Conservation (phyloP, 2,113 vertebrate species). For the Gobio gobio region DNA sequence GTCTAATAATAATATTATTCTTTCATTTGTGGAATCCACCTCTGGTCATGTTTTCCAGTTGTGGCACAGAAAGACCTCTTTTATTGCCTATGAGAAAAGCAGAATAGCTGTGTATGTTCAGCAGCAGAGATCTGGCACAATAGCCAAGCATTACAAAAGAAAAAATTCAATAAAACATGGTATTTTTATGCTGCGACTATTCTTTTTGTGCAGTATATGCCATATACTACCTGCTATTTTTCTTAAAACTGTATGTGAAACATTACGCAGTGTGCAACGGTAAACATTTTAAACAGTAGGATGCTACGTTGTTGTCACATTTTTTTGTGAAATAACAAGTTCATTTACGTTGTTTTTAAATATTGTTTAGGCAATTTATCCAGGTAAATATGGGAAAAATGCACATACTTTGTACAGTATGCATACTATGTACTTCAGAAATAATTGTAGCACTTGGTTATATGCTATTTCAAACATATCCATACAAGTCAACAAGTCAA, state of each 20-base stretch:
- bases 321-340: neutral
- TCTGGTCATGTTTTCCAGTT: neutral
- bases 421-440: neutral
- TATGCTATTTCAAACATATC: neutral
- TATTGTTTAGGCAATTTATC: neutral
- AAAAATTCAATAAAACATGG: neutral
- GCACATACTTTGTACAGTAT: neutral
- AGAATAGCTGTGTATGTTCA: neutral
- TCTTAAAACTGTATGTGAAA: neutral
- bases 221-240: neutral
- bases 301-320: too few species aligned
- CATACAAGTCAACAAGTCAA: too few species aligned
- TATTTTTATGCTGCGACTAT: neutral
- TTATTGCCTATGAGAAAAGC: neutral
- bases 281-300: too few species aligned
- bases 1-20: constrained; percentile 28
- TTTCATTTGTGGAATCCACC: constrained; percentile 22
- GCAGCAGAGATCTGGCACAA: neutral
- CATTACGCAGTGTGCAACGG: neutral
- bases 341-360: neutral
- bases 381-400: neutral
- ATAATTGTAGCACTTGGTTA: neutral
- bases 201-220: neutral
- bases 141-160: constrained; percentile 18
- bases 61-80: neutral